Evolutionary conservation across 1,140 invertebrate genomes (phyloP).

Genomic region (Pseudomyrmex sp.): DNA sequence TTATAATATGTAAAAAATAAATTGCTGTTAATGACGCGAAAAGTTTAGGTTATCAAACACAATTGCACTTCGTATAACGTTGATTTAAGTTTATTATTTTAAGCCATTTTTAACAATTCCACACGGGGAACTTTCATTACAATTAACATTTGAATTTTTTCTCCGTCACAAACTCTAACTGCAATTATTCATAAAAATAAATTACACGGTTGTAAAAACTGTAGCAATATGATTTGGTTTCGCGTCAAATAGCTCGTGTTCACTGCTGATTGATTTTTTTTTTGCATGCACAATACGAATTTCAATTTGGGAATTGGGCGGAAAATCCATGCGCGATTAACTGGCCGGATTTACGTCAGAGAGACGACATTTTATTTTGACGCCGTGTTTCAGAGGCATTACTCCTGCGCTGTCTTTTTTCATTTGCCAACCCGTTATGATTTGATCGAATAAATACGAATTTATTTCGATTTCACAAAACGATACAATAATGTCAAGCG

Average conservation of each 20-base stretch:
- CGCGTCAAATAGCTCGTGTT: constrained; percentile 2
- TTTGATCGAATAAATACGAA: constrained; percentile 28
- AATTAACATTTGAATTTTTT: constrained; percentile 8
- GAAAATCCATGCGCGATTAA: constrained; percentile 54
- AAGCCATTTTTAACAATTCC: not conserved
- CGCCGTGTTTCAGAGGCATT: constrained; percentile 22
- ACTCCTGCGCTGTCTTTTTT: constrained; percentile 51
- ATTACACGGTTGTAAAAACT: not conserved
- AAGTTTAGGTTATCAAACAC: constrained; percentile 1
- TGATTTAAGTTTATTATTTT: constrained; percentile 7
- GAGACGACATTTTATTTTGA: constrained; percentile 61
- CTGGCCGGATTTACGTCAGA: constrained; percentile 28
- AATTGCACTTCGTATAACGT: constrained; percentile 25
- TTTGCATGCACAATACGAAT: constrained; percentile 22
- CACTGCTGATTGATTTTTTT: constrained; percentile 33
- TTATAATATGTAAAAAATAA: no score
- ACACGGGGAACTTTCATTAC: not conserved
- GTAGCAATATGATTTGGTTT: constrained; percentile 11
- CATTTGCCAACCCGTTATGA: constrained; percentile 28
- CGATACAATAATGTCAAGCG: constrained; percentile 12
- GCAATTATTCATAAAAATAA: constrained; percentile 24
- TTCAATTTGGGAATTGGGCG: constrained; percentile 24
- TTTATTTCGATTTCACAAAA: constrained; percentile 27
- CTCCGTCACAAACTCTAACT: not conserved
- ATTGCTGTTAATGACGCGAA: no score